Evolutionary conservation across 2,888 invertebrate genomes (phyloP).

Genomic region (Trissolcus brochymenae): DNA sequence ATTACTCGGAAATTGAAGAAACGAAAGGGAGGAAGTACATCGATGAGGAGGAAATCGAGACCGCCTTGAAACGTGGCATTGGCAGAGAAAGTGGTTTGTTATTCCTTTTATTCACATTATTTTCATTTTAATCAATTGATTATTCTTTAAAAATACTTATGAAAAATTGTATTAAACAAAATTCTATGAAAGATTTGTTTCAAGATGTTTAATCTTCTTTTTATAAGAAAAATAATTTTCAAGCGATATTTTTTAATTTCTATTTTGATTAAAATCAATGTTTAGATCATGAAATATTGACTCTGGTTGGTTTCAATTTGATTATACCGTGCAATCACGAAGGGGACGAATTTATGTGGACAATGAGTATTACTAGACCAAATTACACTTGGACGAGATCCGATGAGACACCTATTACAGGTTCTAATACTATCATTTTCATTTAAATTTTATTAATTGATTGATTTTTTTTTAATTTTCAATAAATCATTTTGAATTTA

Average conservation of each 20-base stretch:
- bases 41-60: slow-evolving; percentile 62
- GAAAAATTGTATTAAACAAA: too few relatives aligned
- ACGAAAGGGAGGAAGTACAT: slow-evolving; percentile 65
- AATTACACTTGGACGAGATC: slow-evolving; percentile 67
- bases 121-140: neutral
- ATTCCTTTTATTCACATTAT: slow-evolving; percentile 11
- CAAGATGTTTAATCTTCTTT: too few relatives aligned
- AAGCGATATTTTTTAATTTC: too few relatives aligned
- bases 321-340: slow-evolving; percentile 66
- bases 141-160: neutral
- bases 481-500: neutral
- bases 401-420: slow-evolving; percentile 63
- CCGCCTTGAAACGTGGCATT: slow-evolving; percentile 55
- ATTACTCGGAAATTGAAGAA: slow-evolving; percentile 61
- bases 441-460: too few relatives aligned
- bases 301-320: slow-evolving; percentile 66
- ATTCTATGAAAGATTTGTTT: too few relatives aligned
- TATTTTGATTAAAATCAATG: slow-evolving; percentile 1
- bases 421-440: slow-evolving; percentile 43
- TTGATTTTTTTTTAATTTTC: neutral
- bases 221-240: too few relatives aligned
- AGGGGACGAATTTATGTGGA: slow-evolving; percentile 63
- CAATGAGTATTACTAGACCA: slow-evolving; percentile 63
- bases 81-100: slow-evolving; percentile 50
- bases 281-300: slow-evolving; percentile 63